Conservation (phyloP, 2,888 invertebrate species). For the Byasa hedistus region DNA sequence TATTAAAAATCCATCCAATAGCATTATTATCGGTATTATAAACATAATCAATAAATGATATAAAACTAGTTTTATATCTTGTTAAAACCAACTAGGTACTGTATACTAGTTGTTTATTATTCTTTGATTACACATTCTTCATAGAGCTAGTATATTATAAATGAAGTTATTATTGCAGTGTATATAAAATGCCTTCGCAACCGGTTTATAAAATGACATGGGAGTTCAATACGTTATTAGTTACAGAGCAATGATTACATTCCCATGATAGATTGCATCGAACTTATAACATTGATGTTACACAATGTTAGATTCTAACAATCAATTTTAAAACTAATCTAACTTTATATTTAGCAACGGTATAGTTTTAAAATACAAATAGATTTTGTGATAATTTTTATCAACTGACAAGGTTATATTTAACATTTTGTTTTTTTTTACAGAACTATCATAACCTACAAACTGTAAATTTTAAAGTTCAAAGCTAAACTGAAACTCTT, state of each 20-base stretch:
- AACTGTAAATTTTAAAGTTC: background rate
- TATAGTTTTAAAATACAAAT: too few species aligned
- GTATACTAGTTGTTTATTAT: conserved; percentile 5
- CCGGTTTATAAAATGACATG: conserved; percentile 8
- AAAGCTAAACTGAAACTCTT: background rate
- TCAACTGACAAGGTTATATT: too few species aligned
- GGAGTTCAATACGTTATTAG: conserved; percentile 1
- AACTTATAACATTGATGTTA: background rate
- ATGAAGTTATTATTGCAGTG: background rate
- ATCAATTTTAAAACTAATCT: background rate
- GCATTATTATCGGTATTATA: too few species aligned
- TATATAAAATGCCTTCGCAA: conserved; percentile 4
- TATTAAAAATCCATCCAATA: background rate
- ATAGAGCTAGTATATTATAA: conserved; percentile 3
- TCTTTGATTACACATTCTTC: conserved; percentile 6
- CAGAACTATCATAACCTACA: too few species aligned
- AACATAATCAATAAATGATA: too few species aligned
- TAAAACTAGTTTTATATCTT: too few species aligned
- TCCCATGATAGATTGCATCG: background rate
- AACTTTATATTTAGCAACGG: too few species aligned
- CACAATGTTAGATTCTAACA: background rate
- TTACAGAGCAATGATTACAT: conserved; percentile 1
- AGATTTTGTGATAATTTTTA: too few species aligned
- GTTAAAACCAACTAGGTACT: background rate
- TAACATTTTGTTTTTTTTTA: too few species aligned